Percentiles rank a stretch among this genome's conserved stretches.
These are phyloP conservation scores for Coreius guichenoti DNA, from an alignment of 2,797 vertebrate species.

Conservation along the genomic window DNA sequence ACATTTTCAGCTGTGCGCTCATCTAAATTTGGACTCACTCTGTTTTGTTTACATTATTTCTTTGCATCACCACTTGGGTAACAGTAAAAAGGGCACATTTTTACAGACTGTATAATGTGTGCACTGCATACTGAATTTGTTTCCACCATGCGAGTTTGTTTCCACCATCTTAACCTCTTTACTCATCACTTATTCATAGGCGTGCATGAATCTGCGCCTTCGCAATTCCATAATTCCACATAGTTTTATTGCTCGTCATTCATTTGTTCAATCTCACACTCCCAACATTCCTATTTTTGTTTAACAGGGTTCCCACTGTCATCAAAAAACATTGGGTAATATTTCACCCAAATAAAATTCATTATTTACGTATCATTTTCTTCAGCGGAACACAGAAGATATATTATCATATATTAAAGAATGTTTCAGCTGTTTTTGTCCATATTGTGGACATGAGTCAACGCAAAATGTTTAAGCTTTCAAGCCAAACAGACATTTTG, in stretches of 20 bases:
- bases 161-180: constrained; percentile 3
- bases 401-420: background rate
- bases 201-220: background rate
- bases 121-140: constrained; percentile 7
- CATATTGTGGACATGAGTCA: background rate
- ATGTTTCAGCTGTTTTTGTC: background rate
- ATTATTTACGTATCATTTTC: background rate
- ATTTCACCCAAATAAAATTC: background rate
- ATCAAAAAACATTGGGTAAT: background rate
- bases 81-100: constrained; percentile 4
- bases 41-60: constrained; percentile 25
- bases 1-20: constrained; percentile 32
- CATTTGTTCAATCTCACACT: background rate
- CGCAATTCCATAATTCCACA: background rate
- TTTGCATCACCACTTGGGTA: constrained; percentile 33
- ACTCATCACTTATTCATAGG: background rate
- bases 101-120: constrained; percentile 3
- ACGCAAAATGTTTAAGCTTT: background rate
- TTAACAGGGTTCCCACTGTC: background rate
- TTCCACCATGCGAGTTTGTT: background rate
- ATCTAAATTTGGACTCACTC: constrained; percentile 28
- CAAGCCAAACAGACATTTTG: background rate
- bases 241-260: background rate
- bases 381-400: constrained; percentile 1
- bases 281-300: background rate